These are phyloP conservation scores for Acanthis flammea DNA, from an alignment of 2,797 vertebrate genomes.

Conservation along the genomic window DNA sequence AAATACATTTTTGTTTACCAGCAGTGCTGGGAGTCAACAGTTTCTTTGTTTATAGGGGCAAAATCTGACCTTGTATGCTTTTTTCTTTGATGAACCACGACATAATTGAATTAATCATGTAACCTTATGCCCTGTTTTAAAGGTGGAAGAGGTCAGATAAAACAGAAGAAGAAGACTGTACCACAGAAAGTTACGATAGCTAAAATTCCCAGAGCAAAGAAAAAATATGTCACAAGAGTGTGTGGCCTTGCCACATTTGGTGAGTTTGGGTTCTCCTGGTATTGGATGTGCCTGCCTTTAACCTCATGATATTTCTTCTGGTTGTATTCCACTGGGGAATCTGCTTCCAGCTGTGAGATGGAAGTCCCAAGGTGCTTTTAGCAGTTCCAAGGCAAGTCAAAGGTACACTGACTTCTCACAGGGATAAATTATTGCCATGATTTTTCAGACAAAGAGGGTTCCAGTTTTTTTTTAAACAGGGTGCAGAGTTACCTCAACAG, in stretches of 20 bases:
- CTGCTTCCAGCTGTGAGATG: neutral
- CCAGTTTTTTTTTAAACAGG: neutral
- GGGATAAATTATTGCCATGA: neutral
- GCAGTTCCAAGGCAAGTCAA: neutral
- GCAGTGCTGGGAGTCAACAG: neutral
- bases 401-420: neutral
- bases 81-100: neutral
- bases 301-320: neutral
- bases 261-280: constrained; percentile 64
- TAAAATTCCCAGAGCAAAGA: constrained; percentile 98
- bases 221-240: constrained; percentile 97
- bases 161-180: constrained; percentile 98
- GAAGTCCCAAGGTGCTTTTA: neutral
- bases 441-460: neutral
- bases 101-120: neutral
- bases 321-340: neutral
- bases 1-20: neutral
- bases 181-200: constrained; percentile 98
- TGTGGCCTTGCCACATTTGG: constrained; percentile 96
- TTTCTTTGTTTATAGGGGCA: neutral
- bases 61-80: neutral
- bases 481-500: fast-evolving
- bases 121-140: neutral
- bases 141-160: constrained; percentile 98
- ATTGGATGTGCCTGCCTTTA: neutral